Base-by-base conservation (phyloP, 2,888 invertebrate genomes). In the Hirtodrosophila alboralis region DNA sequence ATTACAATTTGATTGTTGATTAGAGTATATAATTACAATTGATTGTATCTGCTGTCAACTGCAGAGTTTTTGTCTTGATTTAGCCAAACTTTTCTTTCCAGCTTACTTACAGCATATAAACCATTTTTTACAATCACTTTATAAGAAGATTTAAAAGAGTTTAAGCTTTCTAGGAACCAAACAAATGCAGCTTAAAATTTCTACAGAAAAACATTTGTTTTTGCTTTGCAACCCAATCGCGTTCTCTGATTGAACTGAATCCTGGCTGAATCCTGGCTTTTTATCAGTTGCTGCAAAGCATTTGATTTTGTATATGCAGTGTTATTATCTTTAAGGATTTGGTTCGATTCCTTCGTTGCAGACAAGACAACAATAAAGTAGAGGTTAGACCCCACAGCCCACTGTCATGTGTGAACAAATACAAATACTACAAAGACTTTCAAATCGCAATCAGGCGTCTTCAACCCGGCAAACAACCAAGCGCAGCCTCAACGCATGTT, bases 391-490 rank as follows among this genome's bases (percentile, higher is more conserved):
- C n/a, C n/a, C n/a, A n/a, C n/a, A n/a, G n/a, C n/a, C n/a, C n/a
- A n/a, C n/a, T n/a, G n/a, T n/a, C n/a, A n/a, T n/a, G n/a, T 45
- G 38, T 26, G 31, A 74, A 57, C 76, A 61, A 72, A 84, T 63
- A 64, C 72, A 58, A 63, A 73, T 60, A 61, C 47, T 45, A 49
- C 58, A 59, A 73, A 58, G 61, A 63, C 62, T 75, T 73, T 60
- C 49, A 45, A 63, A 53, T 62, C 69, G 57, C 70, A 79, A 77
- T 77, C 83, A 74, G 56, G 47, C 58, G 61, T 44, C 47, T 64
- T 66, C 71, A 64, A 53, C 63, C 48, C 38, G 41, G 8, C 16
- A 40, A 34, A 33, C n/a, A n/a, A 40, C 43, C 14, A 49, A 37
- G 40, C 52, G 36, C 31, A 41, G 26, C 14, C 23, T 13, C 21